Evolutionary conservation across 2,888 invertebrate species (phyloP), one percentile per base, ranked within the genome.

Genomic region (Melanotus villosus): DNA sequence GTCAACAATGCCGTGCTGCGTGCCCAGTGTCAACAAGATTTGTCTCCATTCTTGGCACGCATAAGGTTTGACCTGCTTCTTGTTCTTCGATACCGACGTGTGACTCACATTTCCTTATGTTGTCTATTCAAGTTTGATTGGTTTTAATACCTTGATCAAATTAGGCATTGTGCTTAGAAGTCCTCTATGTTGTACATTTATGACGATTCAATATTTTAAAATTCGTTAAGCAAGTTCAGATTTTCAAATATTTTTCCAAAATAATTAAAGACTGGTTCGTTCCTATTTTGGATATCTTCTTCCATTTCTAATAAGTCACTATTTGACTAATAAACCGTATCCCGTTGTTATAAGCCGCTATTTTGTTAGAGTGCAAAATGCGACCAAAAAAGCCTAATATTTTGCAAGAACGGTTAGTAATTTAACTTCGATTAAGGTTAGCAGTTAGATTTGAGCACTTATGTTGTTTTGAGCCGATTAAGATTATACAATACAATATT

Each of bases 341-440:
- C 16, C 14, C 16, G 14, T 9, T 41, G 18, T 16, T 16, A 9
- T n/a, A n/a, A 16, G 9, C 41, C 12, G 14, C 16, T 14, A 1
- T 41, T 41, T 16, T 34, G 12, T 34, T 21, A 21, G 18, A 12
- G 47, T 23, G 1, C 47, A n/a, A 23, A 47, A 47, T 12, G 23
- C 23, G 23, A 2, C n/a, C n/a, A 12, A 47, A 47, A 47, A 47
- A 47, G 12, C 19, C 12, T 10, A 10, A 43, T 18, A 16, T 16
- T 43, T 6, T 0, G 19, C 9, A 21, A 2, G 26, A 21, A 23
- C n/a, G n/a, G 4, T 23, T 7, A n/a, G 23, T 23, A 47, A n/a
- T 47, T 47, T 47, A 47, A 21, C 19, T n/a, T 47, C 47, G 47
- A 47, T 47, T 47, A 47, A 47, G 47, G 47, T 47, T 47, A 47